Evolutionary conservation across 2,797 vertebrate species (phyloP).

Genomic region (Phalanger gymnotis): DNA sequence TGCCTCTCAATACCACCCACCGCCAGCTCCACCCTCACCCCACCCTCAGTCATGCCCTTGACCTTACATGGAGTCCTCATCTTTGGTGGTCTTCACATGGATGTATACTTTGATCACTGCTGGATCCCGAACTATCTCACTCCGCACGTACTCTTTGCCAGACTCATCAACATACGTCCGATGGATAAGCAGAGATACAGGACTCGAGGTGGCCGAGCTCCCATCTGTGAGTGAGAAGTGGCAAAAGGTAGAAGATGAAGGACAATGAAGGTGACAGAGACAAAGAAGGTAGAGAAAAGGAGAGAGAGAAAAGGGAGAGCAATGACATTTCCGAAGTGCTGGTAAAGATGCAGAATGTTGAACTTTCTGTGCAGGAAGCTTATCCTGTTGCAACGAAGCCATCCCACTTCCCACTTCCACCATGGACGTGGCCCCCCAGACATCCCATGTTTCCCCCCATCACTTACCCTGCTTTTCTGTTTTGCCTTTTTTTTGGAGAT

Average conservation of each 20-base stretch:
- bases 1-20: not conserved
- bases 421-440: not conserved
- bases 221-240: not conserved
- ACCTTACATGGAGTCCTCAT: not conserved
- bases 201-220: not conserved
- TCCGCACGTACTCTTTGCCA: not conserved
- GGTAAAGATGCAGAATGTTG: not conserved
- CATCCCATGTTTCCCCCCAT: not conserved
- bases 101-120: not conserved
- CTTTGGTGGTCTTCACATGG: not conserved
- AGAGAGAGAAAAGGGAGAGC: not conserved
- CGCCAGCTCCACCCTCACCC: not conserved
- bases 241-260: not conserved
- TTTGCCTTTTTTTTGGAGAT: constrained; percentile 89
- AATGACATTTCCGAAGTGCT: not conserved
- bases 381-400: not conserved
- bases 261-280: not conserved
- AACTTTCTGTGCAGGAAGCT: not conserved
- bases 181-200: not conserved
- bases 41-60: not conserved
- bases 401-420: not conserved
- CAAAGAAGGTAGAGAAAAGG: not conserved
- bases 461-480: constrained; percentile 91
- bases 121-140: not conserved
- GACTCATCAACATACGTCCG: not conserved